phyloP scores from a whole-genome alignment of 2,113 vertebrate genomes.

The Cynocephalus volans region DNA sequence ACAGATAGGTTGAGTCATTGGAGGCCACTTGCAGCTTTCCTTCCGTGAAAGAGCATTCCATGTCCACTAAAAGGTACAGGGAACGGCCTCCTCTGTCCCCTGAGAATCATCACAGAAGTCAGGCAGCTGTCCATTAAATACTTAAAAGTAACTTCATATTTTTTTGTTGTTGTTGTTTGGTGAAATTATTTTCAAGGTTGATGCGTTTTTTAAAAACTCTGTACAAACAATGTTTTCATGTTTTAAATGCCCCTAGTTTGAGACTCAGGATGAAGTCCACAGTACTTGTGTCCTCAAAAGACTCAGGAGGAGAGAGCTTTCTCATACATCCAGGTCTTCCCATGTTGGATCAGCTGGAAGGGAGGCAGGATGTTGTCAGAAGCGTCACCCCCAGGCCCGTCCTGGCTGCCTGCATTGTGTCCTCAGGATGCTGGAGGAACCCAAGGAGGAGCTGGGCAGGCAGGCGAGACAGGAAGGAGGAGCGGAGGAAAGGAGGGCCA shows the following conservation, averaged over 20 bases:
- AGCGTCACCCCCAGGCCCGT: neutral
- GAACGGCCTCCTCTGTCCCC: neutral
- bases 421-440: neutral
- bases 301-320: neutral
- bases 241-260: neutral
- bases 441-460: neutral
- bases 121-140: neutral
- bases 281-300: neutral
- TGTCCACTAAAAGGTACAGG: too few species aligned
- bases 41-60: too few species aligned
- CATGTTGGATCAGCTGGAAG: neutral
- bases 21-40: neutral
- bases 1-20: neutral
- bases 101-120: neutral
- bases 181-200: neutral
- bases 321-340: neutral
- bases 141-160: fast-evolving
- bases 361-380: neutral
- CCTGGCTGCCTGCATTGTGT: neutral
- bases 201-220: neutral
- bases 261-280: neutral
- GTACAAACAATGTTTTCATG: neutral
- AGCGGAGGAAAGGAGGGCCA: neutral
- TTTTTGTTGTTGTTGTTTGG: neutral
- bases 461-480: neutral